Conservation (phyloP, 2,888 invertebrate species). For the Kuschelorhynchus macadamiae region DNA sequence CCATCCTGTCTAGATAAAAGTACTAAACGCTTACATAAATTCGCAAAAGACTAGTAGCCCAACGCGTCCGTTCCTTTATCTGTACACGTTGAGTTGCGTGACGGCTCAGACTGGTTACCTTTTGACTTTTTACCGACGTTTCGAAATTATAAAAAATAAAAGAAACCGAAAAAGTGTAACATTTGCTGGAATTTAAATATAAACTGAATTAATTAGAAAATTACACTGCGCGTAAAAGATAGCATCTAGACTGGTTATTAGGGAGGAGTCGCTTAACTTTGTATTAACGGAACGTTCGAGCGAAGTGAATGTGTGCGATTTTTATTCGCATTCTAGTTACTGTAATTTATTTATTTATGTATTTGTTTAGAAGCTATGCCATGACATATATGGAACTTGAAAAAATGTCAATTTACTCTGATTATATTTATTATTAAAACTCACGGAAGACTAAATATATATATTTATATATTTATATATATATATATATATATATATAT, state of each 20-base stretch:
- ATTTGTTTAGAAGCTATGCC: no score
- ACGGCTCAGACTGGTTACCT: constrained; percentile 30
- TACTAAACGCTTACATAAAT: constrained; percentile 44
- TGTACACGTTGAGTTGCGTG: constrained; percentile 39
- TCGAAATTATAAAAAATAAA: constrained; percentile 18
- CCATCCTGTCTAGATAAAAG: constrained; percentile 29
- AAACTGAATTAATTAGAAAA: constrained; percentile 43
- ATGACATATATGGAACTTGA: no score
- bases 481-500: no score
- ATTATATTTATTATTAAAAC: no score
- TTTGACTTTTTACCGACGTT: constrained; percentile 41
- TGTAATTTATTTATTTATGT: no score
- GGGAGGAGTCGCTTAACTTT: constrained; percentile 6
- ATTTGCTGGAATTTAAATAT: constrained; percentile 46
- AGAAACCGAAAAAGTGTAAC: constrained; percentile 23
- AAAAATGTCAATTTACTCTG: no score
- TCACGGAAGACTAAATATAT: no score
- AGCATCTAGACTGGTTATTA: constrained; percentile 33
- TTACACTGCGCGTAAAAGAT: constrained; percentile 37
- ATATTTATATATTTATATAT: no score
- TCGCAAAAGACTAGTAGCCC: constrained; percentile 42
- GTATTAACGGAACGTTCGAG: neutral
- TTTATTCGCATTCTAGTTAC: no score
- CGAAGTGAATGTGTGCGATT: no score
- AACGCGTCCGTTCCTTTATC: constrained; percentile 30